Base-by-base conservation (phyloP, 2,113 vertebrate species). In the Callithrix jacchus region DNA sequence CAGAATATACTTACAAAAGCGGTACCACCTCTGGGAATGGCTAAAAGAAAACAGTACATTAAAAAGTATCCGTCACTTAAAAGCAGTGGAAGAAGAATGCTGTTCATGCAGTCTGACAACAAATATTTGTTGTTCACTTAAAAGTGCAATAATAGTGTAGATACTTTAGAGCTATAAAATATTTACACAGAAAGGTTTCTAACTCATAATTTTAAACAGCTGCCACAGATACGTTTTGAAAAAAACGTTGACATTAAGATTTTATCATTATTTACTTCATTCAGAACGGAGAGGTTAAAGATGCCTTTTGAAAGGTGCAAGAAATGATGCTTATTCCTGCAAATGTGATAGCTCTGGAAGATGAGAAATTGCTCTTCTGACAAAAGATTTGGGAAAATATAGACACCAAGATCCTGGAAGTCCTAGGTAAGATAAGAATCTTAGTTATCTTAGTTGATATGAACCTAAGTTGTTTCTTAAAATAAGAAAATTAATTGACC, bases 121-220 rank as follows among this genome's bases (percentile, higher is more conserved):
- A 79, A 20, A 4, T 88, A 76, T 77, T 40, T 21, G 42, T 64
- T 85, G 18, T 8, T 71, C 16, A 74, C 7, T 87, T 93, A 37
- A 40, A 66, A 95, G 61, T 80, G 1, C 35, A 68, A 4, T 93
- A 79, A 74, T 56, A 91, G 35, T 66, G 18, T 27, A 70, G 76
- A 47, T 40, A 81, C n/a, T 94, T 92, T 91, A 91, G 52, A 93
- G 37, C 18, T 47, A 84, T 94, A 14, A 89, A 95, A 94, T 96
- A 94, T 89, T 96, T 93, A 94, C 68, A 80, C 18, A 61, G 32
- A 68, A 82, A 87, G 5, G 8, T 40, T 17, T 76, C 85, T 86
- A 16, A 91, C 45, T 91, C 52, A 27, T 20, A 52, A 86, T 77
- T 96, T 91, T 58, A 93, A 96, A 56, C 71, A 73, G 25, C 20